A percentile compares a stretch with the other conserved stretches of the same genome.
Conservation (phyloP, 2,888 invertebrate species). For the Lypha dubia region DNA sequence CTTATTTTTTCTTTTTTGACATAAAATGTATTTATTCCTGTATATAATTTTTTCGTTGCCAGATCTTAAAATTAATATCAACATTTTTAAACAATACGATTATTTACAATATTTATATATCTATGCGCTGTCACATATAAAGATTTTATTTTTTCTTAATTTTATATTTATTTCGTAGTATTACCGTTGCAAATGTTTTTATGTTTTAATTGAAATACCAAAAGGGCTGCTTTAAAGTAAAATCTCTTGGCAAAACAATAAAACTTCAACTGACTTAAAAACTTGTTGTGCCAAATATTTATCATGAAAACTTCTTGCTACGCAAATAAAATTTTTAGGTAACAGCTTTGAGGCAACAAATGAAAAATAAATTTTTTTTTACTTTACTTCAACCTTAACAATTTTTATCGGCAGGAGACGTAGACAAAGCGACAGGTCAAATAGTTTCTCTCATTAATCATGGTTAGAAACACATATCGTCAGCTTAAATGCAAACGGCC, state of each 20-base stretch:
- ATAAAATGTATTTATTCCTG: no score
- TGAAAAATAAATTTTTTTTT: constrained; percentile 14
- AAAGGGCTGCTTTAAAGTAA: neutral
- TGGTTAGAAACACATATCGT: no score
- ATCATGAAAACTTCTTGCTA: constrained; percentile 25
- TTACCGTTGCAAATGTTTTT: neutral
- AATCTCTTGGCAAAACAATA: neutral
- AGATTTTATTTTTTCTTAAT: no score
- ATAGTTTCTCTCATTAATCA: constrained; percentile 46
- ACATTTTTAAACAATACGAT: no score
- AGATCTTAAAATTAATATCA: no score
- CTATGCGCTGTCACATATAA: no score
- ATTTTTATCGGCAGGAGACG: neutral
- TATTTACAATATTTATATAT: no score
- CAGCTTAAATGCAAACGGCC: no score
- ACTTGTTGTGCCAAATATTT: constrained; percentile 34
- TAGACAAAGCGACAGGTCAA: constrained; percentile 21
- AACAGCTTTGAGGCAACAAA: constrained; percentile 18
- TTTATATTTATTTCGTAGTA: no score
- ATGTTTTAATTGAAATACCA: neutral
- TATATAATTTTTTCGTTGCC: no score
- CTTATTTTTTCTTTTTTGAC: no score
- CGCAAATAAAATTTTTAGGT: neutral
- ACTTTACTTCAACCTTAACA: neutral
- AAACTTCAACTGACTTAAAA: constrained; percentile 1